These are phyloP conservation scores for Cervus canadensis DNA, from an alignment of 2,113 vertebrate species.

Conservation along the genomic window DNA sequence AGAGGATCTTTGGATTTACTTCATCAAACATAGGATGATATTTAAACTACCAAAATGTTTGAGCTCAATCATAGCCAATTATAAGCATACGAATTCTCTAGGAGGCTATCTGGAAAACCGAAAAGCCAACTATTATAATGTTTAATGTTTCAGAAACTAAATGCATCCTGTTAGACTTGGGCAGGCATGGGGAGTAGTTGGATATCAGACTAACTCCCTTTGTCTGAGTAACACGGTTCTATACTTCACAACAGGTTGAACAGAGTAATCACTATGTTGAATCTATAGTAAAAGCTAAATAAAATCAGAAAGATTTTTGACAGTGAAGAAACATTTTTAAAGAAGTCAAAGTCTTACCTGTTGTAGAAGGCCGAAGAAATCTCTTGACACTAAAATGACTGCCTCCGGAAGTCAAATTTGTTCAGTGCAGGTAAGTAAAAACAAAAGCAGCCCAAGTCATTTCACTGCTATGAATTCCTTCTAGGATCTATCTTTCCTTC, in stretches of 20 bases:
- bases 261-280: neutral
- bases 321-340: neutral
- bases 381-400: conserved; percentile 50
- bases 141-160: neutral
- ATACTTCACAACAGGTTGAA: neutral
- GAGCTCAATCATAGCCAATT: neutral
- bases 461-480: neutral
- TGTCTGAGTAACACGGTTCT: neutral
- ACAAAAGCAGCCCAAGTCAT: neutral
- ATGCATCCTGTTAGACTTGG: neutral
- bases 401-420: conserved; percentile 62
- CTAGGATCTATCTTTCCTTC: neutral
- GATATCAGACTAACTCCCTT: neutral
- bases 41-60: neutral
- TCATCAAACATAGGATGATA: neutral
- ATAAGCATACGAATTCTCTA: neutral
- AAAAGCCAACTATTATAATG: neutral
- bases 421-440: neutral
- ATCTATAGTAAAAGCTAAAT: neutral
- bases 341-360: conserved; percentile 55
- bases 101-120: neutral
- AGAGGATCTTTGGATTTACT: neutral
- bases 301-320: neutral
- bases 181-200: rapidly evolving
- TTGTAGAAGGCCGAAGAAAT: neutral